Conservation (phyloP, 2,797 vertebrate species). For the Amniataba percoides region DNA sequence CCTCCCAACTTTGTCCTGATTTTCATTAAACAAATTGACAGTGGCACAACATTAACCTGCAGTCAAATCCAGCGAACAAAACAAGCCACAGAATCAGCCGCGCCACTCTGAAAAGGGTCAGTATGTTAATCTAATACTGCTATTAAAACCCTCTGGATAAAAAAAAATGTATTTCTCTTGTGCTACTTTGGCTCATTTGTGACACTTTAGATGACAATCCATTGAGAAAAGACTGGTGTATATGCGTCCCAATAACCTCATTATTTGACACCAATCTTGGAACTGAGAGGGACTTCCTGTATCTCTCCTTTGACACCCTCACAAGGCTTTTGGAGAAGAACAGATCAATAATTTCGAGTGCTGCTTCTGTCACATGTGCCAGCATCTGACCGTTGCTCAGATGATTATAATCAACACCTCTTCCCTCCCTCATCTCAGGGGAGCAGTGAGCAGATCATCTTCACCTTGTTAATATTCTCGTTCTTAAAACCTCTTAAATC, state of each 20-base stretch:
- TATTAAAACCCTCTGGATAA: constrained; percentile 2
- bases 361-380: constrained; percentile 36
- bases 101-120: background rate
- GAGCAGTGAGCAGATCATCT: background rate
- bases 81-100: constrained; percentile 3
- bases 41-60: constrained; percentile 48
- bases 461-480: background rate
- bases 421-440: background rate
- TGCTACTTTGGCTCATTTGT: constrained; percentile 28
- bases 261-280: constrained; percentile 45
- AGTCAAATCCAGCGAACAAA: constrained; percentile 70
- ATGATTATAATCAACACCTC: background rate
- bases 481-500: background rate
- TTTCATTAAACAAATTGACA: constrained; percentile 81
- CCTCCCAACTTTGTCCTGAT: constrained; percentile 55
- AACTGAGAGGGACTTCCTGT: background rate
- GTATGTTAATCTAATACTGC: background rate
- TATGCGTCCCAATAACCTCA: constrained; percentile 52
- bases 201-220: constrained; percentile 1
- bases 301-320: constrained; percentile 15
- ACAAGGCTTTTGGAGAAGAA: constrained; percentile 33
- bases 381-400: constrained; percentile 18
- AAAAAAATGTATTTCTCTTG: constrained; percentile 4
- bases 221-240: constrained; percentile 15
- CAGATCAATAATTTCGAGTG: constrained; percentile 47